Base-by-base conservation (phyloP, 2,113 vertebrate species). In the Zootoca vivipara region DNA sequence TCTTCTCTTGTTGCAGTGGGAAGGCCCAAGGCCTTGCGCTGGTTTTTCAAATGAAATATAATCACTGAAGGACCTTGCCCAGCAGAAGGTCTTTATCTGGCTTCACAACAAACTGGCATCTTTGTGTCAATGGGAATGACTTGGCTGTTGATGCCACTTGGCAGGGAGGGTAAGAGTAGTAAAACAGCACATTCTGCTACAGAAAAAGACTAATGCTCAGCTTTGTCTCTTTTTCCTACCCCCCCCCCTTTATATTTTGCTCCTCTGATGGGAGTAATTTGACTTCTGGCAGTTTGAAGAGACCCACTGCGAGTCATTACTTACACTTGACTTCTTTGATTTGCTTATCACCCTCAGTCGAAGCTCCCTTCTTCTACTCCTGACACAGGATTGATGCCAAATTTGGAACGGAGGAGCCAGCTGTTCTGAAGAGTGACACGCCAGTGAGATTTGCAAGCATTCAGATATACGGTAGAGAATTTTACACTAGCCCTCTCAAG, bases 21-120 rank as follows among this genome's bases (percentile, higher is more conserved):
- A 95, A 96, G 92, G 81, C 87, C 91, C 90, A 88, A 90, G 87
- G 87, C 79, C 83, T 92, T 90, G 88, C 81, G 2, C 22, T 46
- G 1, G 52, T 90, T 87, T 94, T 87, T 77, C 82, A 91, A 86
- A 89, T 88, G 92, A 94, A 94, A 92, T 85, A 92, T 73, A 88
- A 89, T 38, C 72, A 87, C 73, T 18, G 72, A 28, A 58, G 62
- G 87, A 46, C n/a, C 70, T 90, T 90, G 88, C 83, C 75, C 85
- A 78, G 84, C 79, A 85, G 84, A 92, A 89, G 70, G 85, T 88
- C 93, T 93, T 83, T 89, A 75, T 84, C 83, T 89, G 90, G 70
- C 85, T 92, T 64, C 91, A 79, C 83, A 90, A 91, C 78, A 70
- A 70, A 46, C 58, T 52, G 38, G 0, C 67, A 92, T 93, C 92